Percentiles rank a stretch among this genome's conserved stretches.
Evolutionary conservation across 2,113 vertebrate genomes (phyloP).

Genomic region (Plestiodon gilberti): DNA sequence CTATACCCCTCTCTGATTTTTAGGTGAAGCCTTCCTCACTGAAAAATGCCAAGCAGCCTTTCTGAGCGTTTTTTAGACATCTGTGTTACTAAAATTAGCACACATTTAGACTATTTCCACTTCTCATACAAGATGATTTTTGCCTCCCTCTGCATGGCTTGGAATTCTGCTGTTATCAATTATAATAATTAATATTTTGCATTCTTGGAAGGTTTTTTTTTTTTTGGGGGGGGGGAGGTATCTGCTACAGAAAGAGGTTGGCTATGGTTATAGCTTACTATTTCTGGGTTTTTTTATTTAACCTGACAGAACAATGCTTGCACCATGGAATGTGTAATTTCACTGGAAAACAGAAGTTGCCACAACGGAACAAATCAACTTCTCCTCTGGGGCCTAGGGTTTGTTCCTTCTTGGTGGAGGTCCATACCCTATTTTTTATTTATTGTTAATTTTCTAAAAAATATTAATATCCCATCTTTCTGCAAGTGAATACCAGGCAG

Average conservation of each 20-base stretch:
- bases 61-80: conserved; percentile 52
- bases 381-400: background rate
- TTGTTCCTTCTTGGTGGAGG: accelerated
- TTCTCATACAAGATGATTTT: conserved; percentile 69
- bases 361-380: conserved; percentile 61
- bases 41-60: conserved; percentile 63
- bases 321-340: conserved; percentile 66
- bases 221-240: conserved; percentile 15
- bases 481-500: background rate
- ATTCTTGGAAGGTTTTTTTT: background rate
- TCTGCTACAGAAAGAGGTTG: conserved; percentile 58
- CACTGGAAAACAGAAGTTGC: conserved; percentile 67
- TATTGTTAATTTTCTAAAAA: background rate
- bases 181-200: conserved; percentile 1
- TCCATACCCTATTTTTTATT: background rate
- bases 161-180: conserved; percentile 47
- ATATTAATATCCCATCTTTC: background rate
- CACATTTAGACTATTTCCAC: conserved; percentile 73
- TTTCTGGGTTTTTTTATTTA: conserved; percentile 72
- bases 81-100: conserved; percentile 65
- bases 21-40: conserved; percentile 61
- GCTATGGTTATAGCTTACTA: conserved; percentile 20
- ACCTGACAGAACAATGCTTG: conserved; percentile 69
- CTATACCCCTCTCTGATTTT: conserved; percentile 46
- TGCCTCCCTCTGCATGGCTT: conserved; percentile 42